Evolutionary conservation across 2,797 vertebrate genomes (phyloP).

Genomic region (Lophotriccus pileatus): DNA sequence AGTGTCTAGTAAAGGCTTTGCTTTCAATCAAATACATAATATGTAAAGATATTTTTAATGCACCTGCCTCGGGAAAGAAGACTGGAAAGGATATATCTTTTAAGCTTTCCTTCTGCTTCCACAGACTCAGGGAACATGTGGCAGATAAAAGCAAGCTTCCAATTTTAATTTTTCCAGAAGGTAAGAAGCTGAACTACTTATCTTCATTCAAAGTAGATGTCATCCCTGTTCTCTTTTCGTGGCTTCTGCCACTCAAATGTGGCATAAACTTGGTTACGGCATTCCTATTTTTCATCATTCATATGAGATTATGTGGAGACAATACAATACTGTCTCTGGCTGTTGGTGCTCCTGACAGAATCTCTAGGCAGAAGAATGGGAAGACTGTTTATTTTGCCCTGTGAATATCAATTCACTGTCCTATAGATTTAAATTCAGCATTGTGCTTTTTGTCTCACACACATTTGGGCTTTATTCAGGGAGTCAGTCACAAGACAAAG

Average conservation of each 20-base stretch:
- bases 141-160: constrained; percentile 89
- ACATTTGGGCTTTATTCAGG: not conserved
- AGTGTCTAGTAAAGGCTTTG: not conserved
- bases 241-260: not conserved
- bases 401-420: not conserved
- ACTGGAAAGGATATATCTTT: not conserved
- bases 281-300: not conserved
- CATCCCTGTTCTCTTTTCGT: not conserved
- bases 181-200: constrained; percentile 70
- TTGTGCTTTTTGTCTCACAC: not conserved
- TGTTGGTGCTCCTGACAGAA: not conserved
- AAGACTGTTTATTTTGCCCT: not conserved
- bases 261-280: not conserved
- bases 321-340: not conserved
- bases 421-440: not conserved
- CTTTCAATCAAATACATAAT: not conserved
- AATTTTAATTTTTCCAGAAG: constrained; percentile 97
- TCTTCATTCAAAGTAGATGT: not conserved
- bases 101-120: constrained; percentile 33
- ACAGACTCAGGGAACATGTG: constrained; percentile 87
- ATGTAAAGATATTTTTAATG: not conserved
- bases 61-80: not conserved
- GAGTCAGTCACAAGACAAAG: not conserved
- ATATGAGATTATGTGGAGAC: not conserved
- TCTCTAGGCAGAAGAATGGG: not conserved